Evolutionary conservation across 2,113 vertebrate genomes (phyloP).

Genomic region (Gymnogyps californianus): DNA sequence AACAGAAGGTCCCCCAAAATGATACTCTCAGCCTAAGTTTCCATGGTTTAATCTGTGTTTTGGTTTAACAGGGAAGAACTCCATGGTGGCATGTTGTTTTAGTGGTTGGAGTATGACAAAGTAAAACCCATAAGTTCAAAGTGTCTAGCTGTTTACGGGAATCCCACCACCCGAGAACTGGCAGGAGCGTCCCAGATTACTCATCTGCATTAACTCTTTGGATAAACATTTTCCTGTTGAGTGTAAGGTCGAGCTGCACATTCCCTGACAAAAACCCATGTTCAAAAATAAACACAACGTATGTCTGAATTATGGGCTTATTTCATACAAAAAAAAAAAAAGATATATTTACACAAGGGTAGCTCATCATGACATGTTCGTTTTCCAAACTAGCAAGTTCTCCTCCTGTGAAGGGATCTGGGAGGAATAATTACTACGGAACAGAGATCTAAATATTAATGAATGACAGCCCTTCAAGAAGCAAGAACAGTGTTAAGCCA

Average conservation of each 20-base stretch:
- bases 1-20: slow-evolving; percentile 11
- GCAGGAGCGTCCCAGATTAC: slow-evolving; percentile 58
- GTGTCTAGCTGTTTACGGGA: slow-evolving; percentile 69
- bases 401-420: neutral
- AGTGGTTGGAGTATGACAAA: slow-evolving; percentile 73
- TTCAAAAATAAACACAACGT: slow-evolving; percentile 53
- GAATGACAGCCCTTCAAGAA: neutral
- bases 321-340: neutral
- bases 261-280: slow-evolving; percentile 54
- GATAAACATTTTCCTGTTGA: slow-evolving; percentile 64
- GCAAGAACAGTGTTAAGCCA: neutral
- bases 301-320: slow-evolving; percentile 34
- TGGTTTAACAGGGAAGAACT: slow-evolving; percentile 60
- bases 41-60: slow-evolving; percentile 53
- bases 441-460: neutral
- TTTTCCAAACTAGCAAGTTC: neutral
- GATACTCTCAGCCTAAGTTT: slow-evolving; percentile 49
- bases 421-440: neutral
- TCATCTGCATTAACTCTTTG: slow-evolving; percentile 66
- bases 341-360: slow-evolving; percentile 32
- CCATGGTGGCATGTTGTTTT: slow-evolving; percentile 60
- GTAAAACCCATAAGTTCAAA: slow-evolving; percentile 73
- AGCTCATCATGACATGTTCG: neutral
- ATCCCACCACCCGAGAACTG: slow-evolving; percentile 69
- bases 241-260: slow-evolving; percentile 3